Evolutionary conservation across 1,140 invertebrate genomes (phyloP).

Genomic region (Drosophila busckii): DNA sequence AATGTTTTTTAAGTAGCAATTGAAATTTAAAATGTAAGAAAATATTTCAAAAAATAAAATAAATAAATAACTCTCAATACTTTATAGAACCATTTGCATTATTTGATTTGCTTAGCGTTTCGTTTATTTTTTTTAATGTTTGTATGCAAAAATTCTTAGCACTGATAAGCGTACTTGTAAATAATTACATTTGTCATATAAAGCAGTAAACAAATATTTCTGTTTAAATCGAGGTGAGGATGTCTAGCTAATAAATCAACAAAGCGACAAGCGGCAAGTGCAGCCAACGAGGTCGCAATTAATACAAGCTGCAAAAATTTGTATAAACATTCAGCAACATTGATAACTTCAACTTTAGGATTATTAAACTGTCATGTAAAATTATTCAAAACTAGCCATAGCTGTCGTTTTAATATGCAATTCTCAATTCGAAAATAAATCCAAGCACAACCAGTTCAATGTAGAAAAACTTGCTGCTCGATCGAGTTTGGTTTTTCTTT

Average conservation of each 20-base stretch:
- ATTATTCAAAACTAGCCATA: slow-evolving; percentile 7
- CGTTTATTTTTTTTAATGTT: too few relatives aligned
- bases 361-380: too few relatives aligned
- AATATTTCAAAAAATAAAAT: too few relatives aligned
- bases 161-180: too few relatives aligned
- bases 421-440: slow-evolving; percentile 1
- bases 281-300: slow-evolving; percentile 13
- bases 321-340: neutral
- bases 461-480: slow-evolving; percentile 37
- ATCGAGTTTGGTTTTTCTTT: slow-evolving; percentile 25
- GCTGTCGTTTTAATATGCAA: slow-evolving; percentile 9
- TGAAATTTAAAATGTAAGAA: too few relatives aligned
- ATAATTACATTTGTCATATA: neutral
- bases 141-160: too few relatives aligned
- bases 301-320: slow-evolving; percentile 14
- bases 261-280: slow-evolving; percentile 19
- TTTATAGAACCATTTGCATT: too few relatives aligned
- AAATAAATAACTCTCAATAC: too few relatives aligned
- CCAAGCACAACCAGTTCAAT: slow-evolving; percentile 17
- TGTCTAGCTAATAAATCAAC: slow-evolving; percentile 20
- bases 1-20: too few relatives aligned
- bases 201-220: slow-evolving; percentile 6
- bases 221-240: slow-evolving; percentile 12
- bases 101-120: too few relatives aligned
- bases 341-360: too few relatives aligned